Conservation (phyloP, 2,888 invertebrate species). For the Drosophila pseudotakahashii region DNA sequence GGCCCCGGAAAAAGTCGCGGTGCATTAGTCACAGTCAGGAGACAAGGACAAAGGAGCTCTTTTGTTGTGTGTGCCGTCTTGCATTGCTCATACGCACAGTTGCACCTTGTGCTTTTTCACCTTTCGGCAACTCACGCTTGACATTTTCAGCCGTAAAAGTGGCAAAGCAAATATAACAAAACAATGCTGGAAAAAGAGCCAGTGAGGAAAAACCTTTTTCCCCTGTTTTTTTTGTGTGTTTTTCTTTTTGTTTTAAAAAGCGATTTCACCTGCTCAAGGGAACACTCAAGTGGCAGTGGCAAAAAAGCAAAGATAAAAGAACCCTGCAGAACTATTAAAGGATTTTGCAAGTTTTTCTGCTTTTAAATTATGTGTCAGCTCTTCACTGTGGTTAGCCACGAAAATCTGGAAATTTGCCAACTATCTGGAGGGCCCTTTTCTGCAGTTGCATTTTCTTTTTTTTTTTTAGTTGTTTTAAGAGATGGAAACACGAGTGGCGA, state of each 20-base stretch:
- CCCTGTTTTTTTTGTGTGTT: background rate
- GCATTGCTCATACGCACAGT: conserved; percentile 68
- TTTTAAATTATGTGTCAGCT: conserved; percentile 34
- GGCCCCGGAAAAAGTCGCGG: conserved; percentile 47
- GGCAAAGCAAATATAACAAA: conserved; percentile 35
- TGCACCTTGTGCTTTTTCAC: conserved; percentile 48
- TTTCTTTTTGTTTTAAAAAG: conserved; percentile 8
- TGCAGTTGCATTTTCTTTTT: conserved; percentile 14
- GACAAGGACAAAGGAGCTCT: conserved; percentile 55
- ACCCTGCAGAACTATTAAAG: conserved; percentile 18
- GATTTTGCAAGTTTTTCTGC: conserved; percentile 24
- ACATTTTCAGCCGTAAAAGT: conserved; percentile 49
- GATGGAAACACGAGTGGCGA: conserved; percentile 18
- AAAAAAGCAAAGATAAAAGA: conserved; percentile 6
- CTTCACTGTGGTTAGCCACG: conserved; percentile 18
- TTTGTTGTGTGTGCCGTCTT: conserved; percentile 30
- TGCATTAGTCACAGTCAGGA: conserved; percentile 64
- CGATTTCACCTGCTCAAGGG: conserved; percentile 22
- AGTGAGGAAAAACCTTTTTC: conserved; percentile 13
- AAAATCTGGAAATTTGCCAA: conserved; percentile 15
- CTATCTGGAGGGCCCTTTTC: conserved; percentile 12
- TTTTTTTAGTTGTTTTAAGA: too few species aligned
- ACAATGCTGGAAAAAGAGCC: conserved; percentile 27
- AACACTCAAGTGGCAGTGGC: conserved; percentile 1
- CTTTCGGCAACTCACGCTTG: conserved; percentile 40